Conservation (phyloP, 2,888 invertebrate species). For the Disparrhopalites patrizii region DNA sequence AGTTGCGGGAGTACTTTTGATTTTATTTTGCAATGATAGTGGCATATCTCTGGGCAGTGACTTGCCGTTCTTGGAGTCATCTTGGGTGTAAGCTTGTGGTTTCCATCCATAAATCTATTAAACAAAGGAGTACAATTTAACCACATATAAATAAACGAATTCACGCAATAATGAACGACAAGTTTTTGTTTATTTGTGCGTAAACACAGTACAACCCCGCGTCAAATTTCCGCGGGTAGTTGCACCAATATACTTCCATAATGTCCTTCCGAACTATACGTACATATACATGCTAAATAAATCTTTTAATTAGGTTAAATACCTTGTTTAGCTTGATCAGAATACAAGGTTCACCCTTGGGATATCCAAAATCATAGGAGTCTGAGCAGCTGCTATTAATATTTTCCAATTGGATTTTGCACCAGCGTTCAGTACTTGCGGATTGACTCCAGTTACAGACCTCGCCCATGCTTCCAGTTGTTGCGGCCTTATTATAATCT, state of each 20-base stretch:
- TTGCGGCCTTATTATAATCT: conserved; percentile 71
- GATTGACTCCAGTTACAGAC: background rate
- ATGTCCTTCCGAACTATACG: too few species aligned
- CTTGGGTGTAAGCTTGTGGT: conserved; percentile 66
- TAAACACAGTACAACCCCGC: too few species aligned
- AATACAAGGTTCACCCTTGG: conserved; percentile 81
- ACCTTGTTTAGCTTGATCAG: conserved; percentile 96
- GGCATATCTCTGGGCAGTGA: conserved; percentile 74
- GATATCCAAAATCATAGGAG: conserved; percentile 78
- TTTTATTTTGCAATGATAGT: conserved; percentile 12
- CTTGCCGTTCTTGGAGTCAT: conserved; percentile 59
- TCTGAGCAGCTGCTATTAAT: conserved; percentile 60
- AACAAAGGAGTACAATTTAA: too few species aligned
- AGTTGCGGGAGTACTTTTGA: background rate
- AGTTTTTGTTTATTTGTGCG: too few species aligned
- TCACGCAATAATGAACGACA: too few species aligned
- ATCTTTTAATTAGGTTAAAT: too few species aligned
- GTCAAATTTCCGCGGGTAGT: too few species aligned
- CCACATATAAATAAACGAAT: too few species aligned
- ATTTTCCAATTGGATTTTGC: conserved; percentile 12
- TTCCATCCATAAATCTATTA: conserved; percentile 81
- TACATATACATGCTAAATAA: too few species aligned
- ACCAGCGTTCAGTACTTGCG: conserved; percentile 19
- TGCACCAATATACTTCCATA: too few species aligned
- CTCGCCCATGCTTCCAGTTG: conserved; percentile 53